phyloP scores from a whole-genome alignment of 2,888 invertebrate species.

The Thereva nobilitata region DNA sequence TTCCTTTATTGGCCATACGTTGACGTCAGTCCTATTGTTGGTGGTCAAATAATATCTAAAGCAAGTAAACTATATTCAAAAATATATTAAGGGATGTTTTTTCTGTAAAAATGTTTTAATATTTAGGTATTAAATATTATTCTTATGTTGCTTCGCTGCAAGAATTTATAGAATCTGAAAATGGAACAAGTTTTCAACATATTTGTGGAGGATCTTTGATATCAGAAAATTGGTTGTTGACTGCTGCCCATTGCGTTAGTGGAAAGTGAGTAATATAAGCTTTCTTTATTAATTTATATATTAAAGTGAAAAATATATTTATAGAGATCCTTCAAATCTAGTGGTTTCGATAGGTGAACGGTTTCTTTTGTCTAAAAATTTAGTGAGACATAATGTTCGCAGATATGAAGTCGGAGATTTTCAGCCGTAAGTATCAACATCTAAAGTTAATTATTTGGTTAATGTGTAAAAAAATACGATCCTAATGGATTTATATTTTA shows the following conservation, averaged over 20 bases:
- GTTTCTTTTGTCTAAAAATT: background rate
- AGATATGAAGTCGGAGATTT: constrained; percentile 43
- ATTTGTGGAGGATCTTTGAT: constrained; percentile 56
- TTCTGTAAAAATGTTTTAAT: background rate
- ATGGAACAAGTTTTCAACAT: constrained; percentile 46
- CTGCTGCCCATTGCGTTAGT: constrained; percentile 55
- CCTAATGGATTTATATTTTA: background rate
- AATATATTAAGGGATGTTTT: background rate
- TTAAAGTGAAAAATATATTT: constrained; percentile 16
- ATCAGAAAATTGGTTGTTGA: constrained; percentile 51
- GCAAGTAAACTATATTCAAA: constrained; percentile 7
- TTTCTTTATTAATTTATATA: background rate
- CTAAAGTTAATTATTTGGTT: background rate
- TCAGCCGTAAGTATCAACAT: constrained; percentile 49
- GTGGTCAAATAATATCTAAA: constrained; percentile 3
- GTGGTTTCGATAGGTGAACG: constrained; percentile 49
- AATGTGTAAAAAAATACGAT: background rate
- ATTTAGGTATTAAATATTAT: constrained; percentile 43
- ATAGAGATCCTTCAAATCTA: constrained; percentile 47
- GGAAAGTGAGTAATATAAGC: constrained; percentile 48
- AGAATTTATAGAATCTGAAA: constrained; percentile 42
- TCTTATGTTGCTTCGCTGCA: constrained; percentile 55
- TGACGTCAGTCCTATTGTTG: constrained; percentile 4
- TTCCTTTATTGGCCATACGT: background rate
- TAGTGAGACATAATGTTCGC: constrained; percentile 16